Evolutionary conservation across 2,888 invertebrate species (phyloP), one percentile per base, ranked within the genome.

Genomic region (Poecilobothrus nobilitatus): DNA sequence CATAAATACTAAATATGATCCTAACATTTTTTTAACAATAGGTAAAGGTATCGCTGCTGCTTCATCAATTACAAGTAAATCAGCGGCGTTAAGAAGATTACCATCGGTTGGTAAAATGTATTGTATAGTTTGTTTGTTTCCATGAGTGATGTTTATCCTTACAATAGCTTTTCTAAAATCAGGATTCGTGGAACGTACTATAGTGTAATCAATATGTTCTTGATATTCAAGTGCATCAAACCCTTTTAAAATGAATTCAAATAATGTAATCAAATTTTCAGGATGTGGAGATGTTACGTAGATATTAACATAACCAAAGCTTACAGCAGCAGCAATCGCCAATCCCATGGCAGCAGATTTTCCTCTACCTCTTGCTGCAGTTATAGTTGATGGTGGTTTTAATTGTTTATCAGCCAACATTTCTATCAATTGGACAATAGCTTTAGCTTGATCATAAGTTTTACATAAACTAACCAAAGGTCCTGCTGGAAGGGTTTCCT

Each of bases 211-310:
- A 21, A 92, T 87, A 78, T 98, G 97, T 79, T 99, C 97, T 82
- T 97, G 91, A 81, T 97, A 98, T 70, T 94, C 89, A 66, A 99
- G 84, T 0, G 92, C 93, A 81, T 98, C 96, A 76, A 97, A 91
- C 0, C 96, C 96, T 85, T 97, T 97, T 68, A 97, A 88, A 4
- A 97, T 86, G 81, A 99, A 99, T 80, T 98, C 95, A 81, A 99
- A 99, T 12, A 99, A 85, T 0, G 99, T 99, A 71, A 93, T 94
- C 78, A 99, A 86, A 84, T 99, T 99, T 82, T 99, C 99, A 0
- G 99, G 98, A 79, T 94, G 94, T 0, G 99, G 99, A 68, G 97
- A 95, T 0, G 99, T 97, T 61, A 99, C 96, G 83, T 96, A 98
- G 70, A 96, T 90, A 78, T 95, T 95, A 0, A 94, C 91, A 77